Evolutionary conservation across 2,113 vertebrate genomes (phyloP), one percentile per base, ranked within the genome.

Genomic region (Catharus minimus): DNA sequence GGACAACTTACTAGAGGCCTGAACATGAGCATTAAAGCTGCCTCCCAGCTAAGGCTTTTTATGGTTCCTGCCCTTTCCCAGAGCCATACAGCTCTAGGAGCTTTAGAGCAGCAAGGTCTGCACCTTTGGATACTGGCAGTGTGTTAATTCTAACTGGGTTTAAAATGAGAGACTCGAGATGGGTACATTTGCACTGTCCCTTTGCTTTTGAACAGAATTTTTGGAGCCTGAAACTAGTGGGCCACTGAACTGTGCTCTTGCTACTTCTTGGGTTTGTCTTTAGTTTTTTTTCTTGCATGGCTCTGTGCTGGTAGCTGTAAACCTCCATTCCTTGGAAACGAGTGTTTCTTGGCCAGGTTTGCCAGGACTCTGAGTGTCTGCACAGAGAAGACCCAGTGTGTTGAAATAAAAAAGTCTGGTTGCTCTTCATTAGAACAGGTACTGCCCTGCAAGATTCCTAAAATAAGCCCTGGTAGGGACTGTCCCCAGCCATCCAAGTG

Each of bases 61-160:
- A 94, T 95, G 75, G 89, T 90, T 95, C 86, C 92, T 94, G 78
- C 87, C 91, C 92, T 92, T 82, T 85, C 92, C 86, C 94, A 89
- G 67, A 80, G 86, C 89, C 72, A 66, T 79, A 18, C 55, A 75
- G 32, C 75, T 81, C 88, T 13, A 89, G 92, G 92, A 90, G 75
- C 22, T 89, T 93, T 80, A 47, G 86, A 92, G 67, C 78, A 94
- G 53, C 50, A 26, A 80, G 78, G 66, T 82, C 77, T 93, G 92
- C 58, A 62, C 69, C 86, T 89, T 76, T 69, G 75, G 84, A 64
- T 67, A 27, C 44, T 15, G 39, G 44, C 53, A 53, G 61, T 9
- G 13, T 79, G 58, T 68, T 76, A 24, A 62, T 76, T 85, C 74
- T 85, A 78, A 7, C 71, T 32, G 1, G 11, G 9, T 80, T 89